A percentile compares a stretch with the other conserved stretches of the same genome.
Evolutionary conservation across 2,797 vertebrate genomes (phyloP).

Genomic region (Lepilemur ruficaudatus): DNA sequence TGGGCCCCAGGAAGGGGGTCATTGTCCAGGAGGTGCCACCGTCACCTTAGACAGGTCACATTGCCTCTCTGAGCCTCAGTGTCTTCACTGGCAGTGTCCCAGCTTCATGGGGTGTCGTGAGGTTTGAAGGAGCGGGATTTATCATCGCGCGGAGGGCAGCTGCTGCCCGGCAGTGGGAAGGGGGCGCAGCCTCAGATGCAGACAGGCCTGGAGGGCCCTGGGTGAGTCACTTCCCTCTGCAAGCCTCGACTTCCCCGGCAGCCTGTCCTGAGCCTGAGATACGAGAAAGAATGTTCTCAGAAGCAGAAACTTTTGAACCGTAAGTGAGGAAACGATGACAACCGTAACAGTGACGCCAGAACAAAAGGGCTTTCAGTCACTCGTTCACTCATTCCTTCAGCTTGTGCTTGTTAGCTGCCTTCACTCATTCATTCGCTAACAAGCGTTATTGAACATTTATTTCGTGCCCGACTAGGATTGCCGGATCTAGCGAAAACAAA

Average conservation of each 20-base stretch:
- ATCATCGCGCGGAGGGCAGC: background rate
- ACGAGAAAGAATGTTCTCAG: background rate
- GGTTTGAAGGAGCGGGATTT: background rate
- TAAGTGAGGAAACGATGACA: background rate
- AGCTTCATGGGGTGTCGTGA: background rate
- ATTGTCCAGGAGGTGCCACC: background rate
- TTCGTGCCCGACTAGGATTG: background rate
- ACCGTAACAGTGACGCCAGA: background rate
- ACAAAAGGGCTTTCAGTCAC: background rate
- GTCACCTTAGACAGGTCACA: fast-evolving
- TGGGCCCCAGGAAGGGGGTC: background rate
- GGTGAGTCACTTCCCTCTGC: slow-evolving; percentile 53
- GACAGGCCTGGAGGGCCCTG: slow-evolving; percentile 5
- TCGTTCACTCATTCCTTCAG: background rate
- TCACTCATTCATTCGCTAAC: background rate
- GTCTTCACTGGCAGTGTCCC: background rate
- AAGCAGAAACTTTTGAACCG: background rate
- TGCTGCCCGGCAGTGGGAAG: background rate
- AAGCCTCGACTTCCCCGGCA: background rate
- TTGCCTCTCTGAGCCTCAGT: background rate
- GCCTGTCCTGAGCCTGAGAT: background rate
- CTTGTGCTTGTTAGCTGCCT: background rate
- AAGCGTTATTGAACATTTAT: too few species aligned
- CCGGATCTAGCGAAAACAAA: background rate
- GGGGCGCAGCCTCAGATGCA: background rate